Evolutionary conservation across 53 echinoderm and acorn worm species (phyloP), one percentile per base, ranked within the genome.

Genomic region (Paelopatides confundens): DNA sequence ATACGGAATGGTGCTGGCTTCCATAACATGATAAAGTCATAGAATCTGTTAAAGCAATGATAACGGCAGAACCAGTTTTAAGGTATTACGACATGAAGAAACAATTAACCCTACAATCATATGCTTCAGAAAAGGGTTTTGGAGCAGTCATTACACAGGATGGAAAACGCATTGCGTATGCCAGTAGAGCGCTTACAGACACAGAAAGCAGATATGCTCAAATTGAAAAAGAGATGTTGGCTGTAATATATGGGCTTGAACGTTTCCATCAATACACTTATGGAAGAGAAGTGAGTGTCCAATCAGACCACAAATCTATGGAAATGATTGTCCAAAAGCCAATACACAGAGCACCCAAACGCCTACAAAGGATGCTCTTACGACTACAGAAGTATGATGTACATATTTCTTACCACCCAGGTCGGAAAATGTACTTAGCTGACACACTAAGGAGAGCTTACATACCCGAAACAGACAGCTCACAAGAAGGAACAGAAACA

Each of bases 221-320:
- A 52, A 74, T 58, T 9, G 58, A 74, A 51, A 54, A 69, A 34
- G 36, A 86, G 51, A 33, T 76, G 13, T 43, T 48, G 15, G 49
- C 76, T 3, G 34, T 82, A 11, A 47, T 87, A 15, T 91, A 62
- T 43, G 69, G 69, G 3, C 63, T 82, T 30, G 87, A 91, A 46
- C 52, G 65, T 17, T 87, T 87, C 31, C 88, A 87, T 21, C 82
- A 91, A n/a, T 91, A 82, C 31, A 82, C 48, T 5, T 62, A 43
- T 65, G 85, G 47, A 70, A 85, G 38, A 66, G 58, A 38, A 35
- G 71, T 86, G 1, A 39, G 5, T 9, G 63, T 76, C 18, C 87
- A 87, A 35, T 30, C 4, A 17, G 77, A 87, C 62, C 87, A 87
- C 62, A 87, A 87, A n/a, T n/a, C n/a, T n/a, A n/a, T n/a, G n/a